Conservation (phyloP, 2,888 invertebrate genomes). For the Crioceris asparagi region DNA sequence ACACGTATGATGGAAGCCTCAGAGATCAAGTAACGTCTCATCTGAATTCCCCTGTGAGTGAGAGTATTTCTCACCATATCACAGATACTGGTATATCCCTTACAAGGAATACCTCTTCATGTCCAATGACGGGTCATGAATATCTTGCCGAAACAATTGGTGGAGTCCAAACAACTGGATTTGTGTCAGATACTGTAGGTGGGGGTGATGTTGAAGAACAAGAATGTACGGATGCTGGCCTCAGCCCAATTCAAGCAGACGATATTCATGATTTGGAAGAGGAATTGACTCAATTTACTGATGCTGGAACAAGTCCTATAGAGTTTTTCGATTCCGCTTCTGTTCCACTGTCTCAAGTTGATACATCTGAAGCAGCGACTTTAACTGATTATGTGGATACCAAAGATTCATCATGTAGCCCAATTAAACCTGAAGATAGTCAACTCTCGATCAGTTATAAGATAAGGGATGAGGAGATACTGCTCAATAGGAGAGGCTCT, state of each 20-base stretch:
- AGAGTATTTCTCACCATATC: slow-evolving; percentile 42
- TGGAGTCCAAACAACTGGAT: slow-evolving; percentile 36
- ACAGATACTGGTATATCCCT: slow-evolving; percentile 46
- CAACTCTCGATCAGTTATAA: slow-evolving; percentile 23
- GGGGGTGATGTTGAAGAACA: slow-evolving; percentile 38
- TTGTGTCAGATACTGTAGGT: slow-evolving; percentile 39
- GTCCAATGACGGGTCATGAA: slow-evolving; percentile 37
- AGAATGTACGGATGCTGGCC: slow-evolving; percentile 45
- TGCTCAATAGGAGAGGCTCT: slow-evolving; percentile 34
- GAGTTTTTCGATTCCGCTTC: slow-evolving; percentile 38
- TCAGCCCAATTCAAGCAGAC: slow-evolving; percentile 46
- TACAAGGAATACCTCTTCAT: slow-evolving; percentile 41
- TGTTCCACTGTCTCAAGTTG: slow-evolving; percentile 36
- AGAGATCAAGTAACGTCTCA: slow-evolving; percentile 15
- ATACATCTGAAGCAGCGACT: slow-evolving; percentile 43
- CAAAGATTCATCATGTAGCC: slow-evolving; percentile 44
- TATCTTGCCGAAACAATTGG: slow-evolving; percentile 33
- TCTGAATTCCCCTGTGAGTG: slow-evolving; percentile 37
- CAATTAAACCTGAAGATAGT: slow-evolving; percentile 37
- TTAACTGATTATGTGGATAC: slow-evolving; percentile 42
- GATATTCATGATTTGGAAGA: slow-evolving; percentile 35
- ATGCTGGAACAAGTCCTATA: slow-evolving; percentile 43
- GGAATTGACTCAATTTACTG: slow-evolving; percentile 37
- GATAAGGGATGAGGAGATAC: slow-evolving; percentile 33
- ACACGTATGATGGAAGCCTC: slow-evolving; percentile 39